Evolutionary conservation across 2,888 invertebrate genomes (phyloP).

Genomic region (Agonopterix heracliana): DNA sequence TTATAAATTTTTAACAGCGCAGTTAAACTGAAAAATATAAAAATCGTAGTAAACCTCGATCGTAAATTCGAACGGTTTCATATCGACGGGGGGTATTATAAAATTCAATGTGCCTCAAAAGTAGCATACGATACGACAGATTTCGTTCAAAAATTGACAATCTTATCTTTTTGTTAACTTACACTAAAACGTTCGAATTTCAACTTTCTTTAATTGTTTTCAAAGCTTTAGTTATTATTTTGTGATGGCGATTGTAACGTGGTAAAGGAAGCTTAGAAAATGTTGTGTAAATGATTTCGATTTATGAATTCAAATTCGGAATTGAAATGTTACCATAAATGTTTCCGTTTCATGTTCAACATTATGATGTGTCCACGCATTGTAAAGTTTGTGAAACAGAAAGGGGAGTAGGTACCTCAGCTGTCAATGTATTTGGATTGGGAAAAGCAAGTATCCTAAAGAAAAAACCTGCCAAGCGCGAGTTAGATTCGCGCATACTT

Average conservation of each 20-base stretch:
- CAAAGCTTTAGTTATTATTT: not conserved
- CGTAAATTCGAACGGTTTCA: constrained; percentile 27
- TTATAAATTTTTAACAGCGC: constrained; percentile 31
- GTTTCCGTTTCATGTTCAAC: constrained; percentile 4
- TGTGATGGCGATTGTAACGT: not conserved
- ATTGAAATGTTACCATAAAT: constrained; percentile 10
- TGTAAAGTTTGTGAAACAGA: no score
- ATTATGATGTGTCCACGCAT: not conserved
- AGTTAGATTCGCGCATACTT: no score
- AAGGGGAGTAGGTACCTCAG: no score
- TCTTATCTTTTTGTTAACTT: not conserved
- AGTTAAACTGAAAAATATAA: constrained; percentile 30
- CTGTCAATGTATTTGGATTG: no score
- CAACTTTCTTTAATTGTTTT: not conserved
- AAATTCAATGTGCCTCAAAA: constrained; percentile 11
- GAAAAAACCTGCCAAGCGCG: no score
- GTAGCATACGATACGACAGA: constrained; percentile 16
- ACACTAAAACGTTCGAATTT: not conserved
- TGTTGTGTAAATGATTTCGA: constrained; percentile 2
- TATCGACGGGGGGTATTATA: constrained; percentile 19
- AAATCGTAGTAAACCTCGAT: constrained; percentile 30
- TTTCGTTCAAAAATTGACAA: constrained; percentile 14
- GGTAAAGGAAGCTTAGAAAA: not conserved
- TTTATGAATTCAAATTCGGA: constrained; percentile 16
- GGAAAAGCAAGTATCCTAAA: no score